Conservation (phyloP, 2,888 invertebrate species). For the Pseudolycoriella hygida region DNA sequence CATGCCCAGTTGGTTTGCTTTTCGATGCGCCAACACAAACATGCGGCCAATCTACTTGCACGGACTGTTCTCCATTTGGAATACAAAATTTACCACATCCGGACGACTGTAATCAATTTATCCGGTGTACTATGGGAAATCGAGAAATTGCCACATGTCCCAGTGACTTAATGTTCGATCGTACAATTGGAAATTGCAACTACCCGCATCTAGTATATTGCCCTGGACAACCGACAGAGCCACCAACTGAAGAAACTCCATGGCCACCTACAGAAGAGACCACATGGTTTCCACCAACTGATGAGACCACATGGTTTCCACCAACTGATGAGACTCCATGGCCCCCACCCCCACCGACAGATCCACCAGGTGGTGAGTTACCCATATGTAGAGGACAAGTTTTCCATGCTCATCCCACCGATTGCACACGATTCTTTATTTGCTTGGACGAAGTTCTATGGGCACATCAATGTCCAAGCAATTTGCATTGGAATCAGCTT, state of each 20-base stretch:
- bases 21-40: constrained; percentile 19
- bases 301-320: no score
- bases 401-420: constrained; percentile 2
- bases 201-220: background rate
- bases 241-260: background rate
- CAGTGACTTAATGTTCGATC: background rate
- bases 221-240: background rate
- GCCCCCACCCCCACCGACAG: background rate
- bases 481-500: constrained; percentile 17
- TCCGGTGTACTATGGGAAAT: background rate
- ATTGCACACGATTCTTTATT: background rate
- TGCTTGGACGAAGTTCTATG: constrained; percentile 16
- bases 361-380: background rate
- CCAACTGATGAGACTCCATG: no score
- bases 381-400: background rate
- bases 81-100: background rate
- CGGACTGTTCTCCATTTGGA: constrained; percentile 13
- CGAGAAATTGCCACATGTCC: background rate
- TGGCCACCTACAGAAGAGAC: no score
- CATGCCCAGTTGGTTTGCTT: constrained; percentile 15
- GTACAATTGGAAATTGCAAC: background rate
- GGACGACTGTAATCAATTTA: background rate
- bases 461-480: constrained; percentile 20
- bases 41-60: constrained; percentile 23
- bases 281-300: no score